Evolutionary conservation across 2,888 invertebrate genomes (phyloP), one percentile per base, ranked within the genome.

Genomic region (Cabera pusaria): DNA sequence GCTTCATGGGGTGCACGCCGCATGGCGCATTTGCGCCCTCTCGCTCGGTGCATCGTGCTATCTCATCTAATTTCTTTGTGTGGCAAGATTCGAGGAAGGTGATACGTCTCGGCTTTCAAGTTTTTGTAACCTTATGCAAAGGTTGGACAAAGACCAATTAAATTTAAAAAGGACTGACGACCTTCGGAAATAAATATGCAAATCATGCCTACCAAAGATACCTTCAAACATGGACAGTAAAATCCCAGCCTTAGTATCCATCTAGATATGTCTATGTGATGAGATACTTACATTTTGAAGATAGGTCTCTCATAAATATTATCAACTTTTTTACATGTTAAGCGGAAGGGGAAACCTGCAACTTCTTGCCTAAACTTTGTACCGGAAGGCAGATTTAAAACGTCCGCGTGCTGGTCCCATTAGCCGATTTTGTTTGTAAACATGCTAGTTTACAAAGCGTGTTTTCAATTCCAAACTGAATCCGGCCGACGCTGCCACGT

Each of bases 1-100:
- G 66, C 73, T 67, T 67, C 72, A 80, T 79, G 78, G 82, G 83
- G 83, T 84, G 83, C 79, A 74, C 64, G 64, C 63, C 59, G 63
- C 57, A 60, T 59, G 62, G 59, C 56, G 67, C 65, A 62, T 62
- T 63, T 62, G 45, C 56, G 54, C 69, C 62, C 55, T 80, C 76
- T 75, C 79, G 53, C 72, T 75, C 69, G 39, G 44, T 50, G 52
- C 54, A 64, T 70, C 64, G 55, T 56, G 59, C 69, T 50, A 59
- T 73, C 66, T 71, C 70, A 58, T 56, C 56, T 55, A 54, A 57
- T 54, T 64, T 66, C 69, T 76, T 72, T 74, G 66, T 72, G 55
- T 55, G 35, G 53, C 48, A 53, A 52, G 31, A 22, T 41, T 42
- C 41, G 21, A 26, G 35, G 22, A 42, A 44, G 39, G 32, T 33